Conservation (phyloP, 2,888 invertebrate genomes). For the Eudasyphora cyanicolor region DNA sequence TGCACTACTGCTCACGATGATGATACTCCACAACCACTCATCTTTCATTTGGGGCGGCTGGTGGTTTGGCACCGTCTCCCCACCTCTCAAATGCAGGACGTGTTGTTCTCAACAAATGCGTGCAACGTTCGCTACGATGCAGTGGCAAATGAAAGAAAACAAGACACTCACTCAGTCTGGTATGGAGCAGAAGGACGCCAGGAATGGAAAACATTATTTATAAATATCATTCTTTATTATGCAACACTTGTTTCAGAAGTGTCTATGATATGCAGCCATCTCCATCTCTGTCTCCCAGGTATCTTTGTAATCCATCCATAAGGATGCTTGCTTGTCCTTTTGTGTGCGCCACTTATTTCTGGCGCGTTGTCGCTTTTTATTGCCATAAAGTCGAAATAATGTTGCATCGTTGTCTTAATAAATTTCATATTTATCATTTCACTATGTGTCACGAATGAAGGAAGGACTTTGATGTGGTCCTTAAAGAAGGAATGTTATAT, state of each 20-base stretch:
- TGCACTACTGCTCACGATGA: neutral
- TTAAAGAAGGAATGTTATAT: neutral
- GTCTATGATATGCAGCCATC: constrained; percentile 21
- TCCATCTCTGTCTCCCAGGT: constrained; percentile 23
- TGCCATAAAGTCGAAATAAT: neutral
- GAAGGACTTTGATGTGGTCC: neutral
- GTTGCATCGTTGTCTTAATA: constrained; percentile 32
- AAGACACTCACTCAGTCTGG: constrained; percentile 39
- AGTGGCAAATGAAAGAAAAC: neutral
- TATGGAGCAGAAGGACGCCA: constrained; percentile 30
- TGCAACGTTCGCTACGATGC: neutral
- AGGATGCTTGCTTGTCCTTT: neutral
- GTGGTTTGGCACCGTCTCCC: neutral
- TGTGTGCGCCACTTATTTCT: neutral
- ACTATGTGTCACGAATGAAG: neutral
- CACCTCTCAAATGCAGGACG: neutral
- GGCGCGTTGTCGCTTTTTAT: constrained; percentile 4
- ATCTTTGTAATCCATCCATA: constrained; percentile 9
- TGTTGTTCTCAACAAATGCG: neutral
- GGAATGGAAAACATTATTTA: constrained; percentile 47
- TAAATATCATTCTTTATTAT: constrained; percentile 51
- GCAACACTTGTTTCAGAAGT: constrained; percentile 58
- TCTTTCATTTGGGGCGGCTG: neutral
- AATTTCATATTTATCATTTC: constrained; percentile 35
- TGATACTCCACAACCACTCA: neutral